Evolutionary conservation across 1,140 invertebrate genomes (phyloP).

Genomic region (Liolophura sinensis): DNA sequence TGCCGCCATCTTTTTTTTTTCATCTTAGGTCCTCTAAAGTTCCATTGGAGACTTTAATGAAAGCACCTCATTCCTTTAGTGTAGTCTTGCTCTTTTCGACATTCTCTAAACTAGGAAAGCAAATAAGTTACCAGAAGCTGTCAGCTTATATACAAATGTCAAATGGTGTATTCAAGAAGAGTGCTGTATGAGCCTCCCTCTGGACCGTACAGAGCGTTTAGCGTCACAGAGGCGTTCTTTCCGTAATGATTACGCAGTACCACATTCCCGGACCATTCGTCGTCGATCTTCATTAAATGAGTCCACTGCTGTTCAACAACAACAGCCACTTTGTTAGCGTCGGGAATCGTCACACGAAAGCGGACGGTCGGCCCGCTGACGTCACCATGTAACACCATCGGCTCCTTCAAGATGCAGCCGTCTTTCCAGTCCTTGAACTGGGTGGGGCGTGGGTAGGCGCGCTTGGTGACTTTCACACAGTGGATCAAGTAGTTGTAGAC

Average conservation of each 20-base stretch:
- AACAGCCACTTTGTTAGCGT: conserved; percentile 47
- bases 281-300: conserved; percentile 40
- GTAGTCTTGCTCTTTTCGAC: too few relatives aligned
- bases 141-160: too few relatives aligned
- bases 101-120: too few relatives aligned
- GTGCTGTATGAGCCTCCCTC: conserved; percentile 49
- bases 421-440: conserved; percentile 28
- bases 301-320: conserved; percentile 51
- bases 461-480: not conserved
- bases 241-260: conserved; percentile 33
- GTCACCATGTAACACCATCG: not conserved
- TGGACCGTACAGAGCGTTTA: conserved; percentile 46
- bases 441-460: conserved; percentile 22
- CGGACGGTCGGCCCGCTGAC: not conserved
- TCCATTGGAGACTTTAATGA: too few relatives aligned
- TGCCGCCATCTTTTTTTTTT: too few relatives aligned
- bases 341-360: conserved; percentile 31
- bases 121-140: too few relatives aligned
- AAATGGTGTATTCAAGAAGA: conserved; percentile 42
- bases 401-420: too few relatives aligned
- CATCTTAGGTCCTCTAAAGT: too few relatives aligned
- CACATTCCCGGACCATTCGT: conserved; percentile 39
- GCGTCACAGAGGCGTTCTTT: conserved; percentile 42
- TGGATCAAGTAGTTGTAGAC: conserved; percentile 57
- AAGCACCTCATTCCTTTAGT: too few relatives aligned